These are phyloP conservation scores for Myzus persicae DNA, from an alignment of 1,140 invertebrate species.

Conservation along the genomic window DNA sequence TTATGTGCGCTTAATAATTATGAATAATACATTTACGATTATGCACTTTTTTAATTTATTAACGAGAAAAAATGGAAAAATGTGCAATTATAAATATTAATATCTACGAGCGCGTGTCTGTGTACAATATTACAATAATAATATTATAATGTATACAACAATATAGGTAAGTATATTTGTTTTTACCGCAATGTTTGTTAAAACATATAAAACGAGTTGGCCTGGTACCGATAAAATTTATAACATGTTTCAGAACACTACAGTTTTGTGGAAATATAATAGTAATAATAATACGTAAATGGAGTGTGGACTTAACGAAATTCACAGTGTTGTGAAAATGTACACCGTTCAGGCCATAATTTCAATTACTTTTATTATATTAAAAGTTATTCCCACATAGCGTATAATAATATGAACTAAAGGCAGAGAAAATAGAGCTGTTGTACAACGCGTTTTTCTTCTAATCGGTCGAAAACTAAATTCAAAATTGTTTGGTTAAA, in stretches of 20 bases:
- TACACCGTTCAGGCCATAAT: too few relatives aligned
- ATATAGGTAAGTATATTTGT: background rate
- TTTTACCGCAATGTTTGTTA: background rate
- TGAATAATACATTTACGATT: background rate
- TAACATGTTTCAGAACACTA: background rate
- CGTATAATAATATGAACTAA: too few relatives aligned
- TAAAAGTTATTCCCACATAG: too few relatives aligned
- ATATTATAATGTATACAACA: background rate
- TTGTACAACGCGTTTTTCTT: too few relatives aligned
- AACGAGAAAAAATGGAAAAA: background rate
- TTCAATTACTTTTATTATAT: too few relatives aligned
- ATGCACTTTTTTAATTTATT: background rate
- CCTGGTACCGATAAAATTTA: too few relatives aligned
- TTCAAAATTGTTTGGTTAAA: too few relatives aligned
- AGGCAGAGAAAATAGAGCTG: too few relatives aligned
- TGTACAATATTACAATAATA: background rate
- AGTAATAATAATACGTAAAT: background rate
- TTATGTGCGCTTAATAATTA: background rate
- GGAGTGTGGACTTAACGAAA: background rate
- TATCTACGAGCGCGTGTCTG: background rate
- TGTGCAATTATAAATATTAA: background rate
- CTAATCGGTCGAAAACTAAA: too few relatives aligned
- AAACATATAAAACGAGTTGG: background rate
- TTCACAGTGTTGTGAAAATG: too few relatives aligned
- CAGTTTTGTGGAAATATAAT: background rate